Conservation (phyloP, 1,140 invertebrate genomes). For the Dendroctonus valens region DNA sequence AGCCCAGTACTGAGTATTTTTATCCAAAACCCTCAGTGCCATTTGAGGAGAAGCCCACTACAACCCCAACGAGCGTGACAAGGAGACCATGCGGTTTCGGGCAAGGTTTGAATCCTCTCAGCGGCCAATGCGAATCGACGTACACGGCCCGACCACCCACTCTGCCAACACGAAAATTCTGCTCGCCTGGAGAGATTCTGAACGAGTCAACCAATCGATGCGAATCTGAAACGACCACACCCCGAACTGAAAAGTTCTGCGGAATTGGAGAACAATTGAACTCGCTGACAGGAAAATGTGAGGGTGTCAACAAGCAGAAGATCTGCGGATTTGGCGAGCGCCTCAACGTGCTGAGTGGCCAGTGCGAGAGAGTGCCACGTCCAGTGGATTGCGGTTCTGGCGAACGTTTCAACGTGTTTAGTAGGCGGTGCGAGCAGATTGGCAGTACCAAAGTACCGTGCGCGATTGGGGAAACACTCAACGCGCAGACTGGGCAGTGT, state of each 20-base stretch:
- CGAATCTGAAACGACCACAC: slow-evolving; percentile 5
- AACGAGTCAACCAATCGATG: slow-evolving; percentile 17
- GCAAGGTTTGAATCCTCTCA: neutral
- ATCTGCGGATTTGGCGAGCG: neutral
- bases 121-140: neutral
- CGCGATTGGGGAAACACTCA: neutral
- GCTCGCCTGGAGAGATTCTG: slow-evolving; percentile 22
- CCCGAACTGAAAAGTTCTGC: neutral
- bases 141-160: slow-evolving; percentile 1
- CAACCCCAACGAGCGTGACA: neutral
- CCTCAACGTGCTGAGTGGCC: neutral
- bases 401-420: neutral
- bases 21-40: slow-evolving; percentile 7
- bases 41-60: slow-evolving; percentile 2
- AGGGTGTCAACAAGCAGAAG: slow-evolving; percentile 1
- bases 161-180: slow-evolving; percentile 4
- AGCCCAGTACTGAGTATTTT: neutral
- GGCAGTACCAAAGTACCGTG: neutral
- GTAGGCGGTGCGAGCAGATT: neutral
- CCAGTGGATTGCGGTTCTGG: neutral
- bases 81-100: slow-evolving; percentile 2
- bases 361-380: neutral
- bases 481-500: neutral
- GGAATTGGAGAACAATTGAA: slow-evolving; percentile 14
- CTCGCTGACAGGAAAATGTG: slow-evolving; percentile 9